Base-by-base conservation (phyloP, 2,797 vertebrate species). In the Pipistrellus kuhlii region DNA sequence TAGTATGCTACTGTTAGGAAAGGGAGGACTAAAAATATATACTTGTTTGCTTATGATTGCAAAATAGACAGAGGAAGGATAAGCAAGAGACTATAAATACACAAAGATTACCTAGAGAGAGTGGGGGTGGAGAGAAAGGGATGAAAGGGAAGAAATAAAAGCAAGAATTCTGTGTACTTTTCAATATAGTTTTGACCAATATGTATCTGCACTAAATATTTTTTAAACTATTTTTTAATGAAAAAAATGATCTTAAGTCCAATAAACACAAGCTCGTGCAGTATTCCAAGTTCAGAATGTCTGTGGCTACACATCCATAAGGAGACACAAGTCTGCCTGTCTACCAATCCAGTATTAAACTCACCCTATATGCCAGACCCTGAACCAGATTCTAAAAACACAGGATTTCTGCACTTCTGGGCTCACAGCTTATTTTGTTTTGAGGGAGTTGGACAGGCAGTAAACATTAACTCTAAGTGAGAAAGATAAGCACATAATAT, bases 71-170 rank as follows among this genome's bases (percentile, higher is more conserved):
- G 48, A 53, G 51, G 27, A 48, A 78, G 32, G 77, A 71, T 85
- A 77, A 89, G 89, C 27, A 71, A 84, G 85, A 41, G 44, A 35
- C 27, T 92, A 76, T 66, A 93, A 92, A 93, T 84, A 41, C 32
- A 91, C 53, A 53, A 71, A 84, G 85, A 76, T 92, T 80, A 90
- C n/a, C 66, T 66, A 78, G 62, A 77, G 71, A 64, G 48, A n/a
- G 53, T 21, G 3, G 44, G 14, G 32, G 18, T 18, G 8, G 12
- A 51, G 46, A 81, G n/a, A 4, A 48, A 48, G 20, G 30, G 64
- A 71, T 41, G 25, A 85, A 27, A 25, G 30, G 25, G 25, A 23
- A 64, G 66, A 20, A 59, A 46, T 68, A 3, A 51, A 81, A 72
- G 27, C 55, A 77, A 80, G 12, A 66, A 87, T 84, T 91, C 76